phyloP scores from a whole-genome alignment of 2,113 vertebrate species.

The Apistogramma diplotaenia region DNA sequence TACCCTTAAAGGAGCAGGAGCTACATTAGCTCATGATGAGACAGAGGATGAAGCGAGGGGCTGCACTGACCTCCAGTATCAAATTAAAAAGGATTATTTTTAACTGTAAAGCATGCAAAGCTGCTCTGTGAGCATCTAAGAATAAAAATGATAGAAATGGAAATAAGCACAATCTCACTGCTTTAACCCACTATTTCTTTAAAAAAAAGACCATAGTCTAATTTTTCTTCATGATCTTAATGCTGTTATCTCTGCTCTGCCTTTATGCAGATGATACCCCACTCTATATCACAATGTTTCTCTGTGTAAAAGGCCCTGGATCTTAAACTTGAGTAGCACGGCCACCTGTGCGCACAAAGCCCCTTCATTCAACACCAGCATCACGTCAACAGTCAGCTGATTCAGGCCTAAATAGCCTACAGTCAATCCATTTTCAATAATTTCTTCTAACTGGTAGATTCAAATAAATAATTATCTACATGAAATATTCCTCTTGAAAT shows the following conservation, averaged over 20 bases:
- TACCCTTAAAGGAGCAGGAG: background rate
- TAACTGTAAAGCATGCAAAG: background rate
- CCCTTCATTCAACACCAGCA: no score
- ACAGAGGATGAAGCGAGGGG: background rate
- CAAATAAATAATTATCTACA: no score
- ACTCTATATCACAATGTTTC: background rate
- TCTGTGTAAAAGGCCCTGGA: background rate
- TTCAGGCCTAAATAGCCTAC: no score
- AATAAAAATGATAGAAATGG: background rate
- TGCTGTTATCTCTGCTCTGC: rapidly evolving
- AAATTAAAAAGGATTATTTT: background rate
- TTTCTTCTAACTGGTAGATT: no score
- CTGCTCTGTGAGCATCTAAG: background rate
- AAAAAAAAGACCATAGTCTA: background rate
- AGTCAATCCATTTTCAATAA: no score
- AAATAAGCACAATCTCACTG: background rate
- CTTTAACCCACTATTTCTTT: background rate
- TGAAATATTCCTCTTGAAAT: no score
- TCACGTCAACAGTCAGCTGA: no score
- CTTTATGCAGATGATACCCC: background rate
- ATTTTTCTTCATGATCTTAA: background rate
- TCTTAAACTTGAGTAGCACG: background rate
- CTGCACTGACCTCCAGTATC: background rate
- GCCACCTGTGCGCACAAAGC: no score
- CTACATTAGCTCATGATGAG: background rate